Evolutionary conservation across 2,113 vertebrate species (phyloP).

Genomic region (Brachypteracias leptosomus): DNA sequence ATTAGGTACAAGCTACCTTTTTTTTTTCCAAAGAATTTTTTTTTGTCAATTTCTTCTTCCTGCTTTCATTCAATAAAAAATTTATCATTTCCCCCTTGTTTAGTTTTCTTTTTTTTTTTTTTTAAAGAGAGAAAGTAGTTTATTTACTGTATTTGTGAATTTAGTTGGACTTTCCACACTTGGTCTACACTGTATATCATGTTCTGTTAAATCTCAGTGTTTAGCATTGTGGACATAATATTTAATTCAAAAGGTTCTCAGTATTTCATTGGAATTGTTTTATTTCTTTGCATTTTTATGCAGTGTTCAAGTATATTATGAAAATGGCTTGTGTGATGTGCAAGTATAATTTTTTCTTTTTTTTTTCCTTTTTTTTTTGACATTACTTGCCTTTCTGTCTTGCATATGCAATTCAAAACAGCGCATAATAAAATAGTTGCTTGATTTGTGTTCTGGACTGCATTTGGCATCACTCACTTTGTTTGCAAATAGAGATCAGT

Average conservation of each 20-base stretch:
- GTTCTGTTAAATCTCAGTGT: constrained; percentile 15
- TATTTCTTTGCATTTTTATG: constrained; percentile 31
- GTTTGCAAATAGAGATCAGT: constrained; percentile 42
- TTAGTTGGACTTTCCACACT: neutral
- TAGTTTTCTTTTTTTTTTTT: neutral
- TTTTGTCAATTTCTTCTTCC: constrained; percentile 9
- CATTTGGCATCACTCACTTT: neutral
- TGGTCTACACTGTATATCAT: neutral
- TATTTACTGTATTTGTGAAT: neutral
- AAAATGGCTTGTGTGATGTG: neutral
- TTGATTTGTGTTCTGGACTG: constrained; percentile 17
- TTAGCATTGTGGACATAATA: constrained; percentile 34
- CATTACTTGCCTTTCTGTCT: neutral
- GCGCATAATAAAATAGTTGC: neutral
- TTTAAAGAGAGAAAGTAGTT: neutral
- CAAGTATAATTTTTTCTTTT: neutral
- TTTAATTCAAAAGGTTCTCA: constrained; percentile 62
- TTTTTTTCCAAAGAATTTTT: constrained; percentile 6
- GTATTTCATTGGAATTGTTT: constrained; percentile 46
- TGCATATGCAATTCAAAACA: constrained; percentile 10
- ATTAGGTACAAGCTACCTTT: neutral
- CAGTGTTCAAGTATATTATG: constrained; percentile 18
- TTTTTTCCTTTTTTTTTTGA: constrained; percentile 37
- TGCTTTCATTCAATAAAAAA: constrained; percentile 20
- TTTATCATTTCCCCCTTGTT: neutral